Base-by-base conservation (phyloP, 1,140 invertebrate species). In the Sarcophaga bullata region DNA sequence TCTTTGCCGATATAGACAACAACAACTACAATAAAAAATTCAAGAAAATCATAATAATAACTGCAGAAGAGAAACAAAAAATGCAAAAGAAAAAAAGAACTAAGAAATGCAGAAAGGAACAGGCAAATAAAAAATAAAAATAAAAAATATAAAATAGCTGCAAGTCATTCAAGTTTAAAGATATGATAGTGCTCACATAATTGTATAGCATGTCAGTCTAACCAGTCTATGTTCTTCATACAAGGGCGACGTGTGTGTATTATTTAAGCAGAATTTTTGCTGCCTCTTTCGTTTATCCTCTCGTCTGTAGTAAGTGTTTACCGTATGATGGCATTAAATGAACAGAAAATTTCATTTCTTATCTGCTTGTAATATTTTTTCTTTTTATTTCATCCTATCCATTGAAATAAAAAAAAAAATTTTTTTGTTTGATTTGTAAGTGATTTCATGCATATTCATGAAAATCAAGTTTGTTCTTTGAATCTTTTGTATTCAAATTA, bases 381-480 rank as follows among this genome's bases (percentile, higher is more conserved):
- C 4, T 37, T 37, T 37, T 37, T 37, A 37, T 37, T 37, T 37
- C 25, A 37, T 37, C 25, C 25, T 37, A 37, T 37, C 25, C 4
- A 37, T 4, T 37, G 25, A 37, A 37, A 37, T 37, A 37, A 37
- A 37, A 4, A 37, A 37, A 37, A 37, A 37, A 52, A 19, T 78
- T n/a, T n/a, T n/a, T n/a, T 17, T 78, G 46, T 76, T 15, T 50
- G 73, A 25, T 72, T 37, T 37, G 62, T 25, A 5, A 25, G 8
- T 78, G n/a, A 25, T 50, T 52, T 49, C 50, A 47, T 8, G 46
- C 13, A 75, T 50, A 52, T 68, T 68, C 62, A 68, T 50, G 62
- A 62, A 68, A 80, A 80, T 46, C 73, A 85, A 85, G 87, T 88
- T 88, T 80, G 85, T 86, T 86, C 84, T 86, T 85, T 88, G 88